Conservation (phyloP, 2,888 invertebrate genomes). For the Brachypterus glaber region DNA sequence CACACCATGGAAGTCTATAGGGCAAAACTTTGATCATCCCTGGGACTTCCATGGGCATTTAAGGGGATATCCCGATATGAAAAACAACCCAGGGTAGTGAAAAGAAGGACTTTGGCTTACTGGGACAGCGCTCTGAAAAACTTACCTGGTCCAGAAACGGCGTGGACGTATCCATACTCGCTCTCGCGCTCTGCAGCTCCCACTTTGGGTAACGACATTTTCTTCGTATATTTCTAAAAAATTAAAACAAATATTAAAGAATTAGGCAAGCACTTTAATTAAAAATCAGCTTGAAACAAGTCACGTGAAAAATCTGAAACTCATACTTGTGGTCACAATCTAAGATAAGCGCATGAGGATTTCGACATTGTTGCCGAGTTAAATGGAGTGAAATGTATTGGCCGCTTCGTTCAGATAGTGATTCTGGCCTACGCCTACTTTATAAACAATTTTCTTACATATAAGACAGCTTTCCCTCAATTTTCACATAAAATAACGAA, state of each 20-base stretch:
- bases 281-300: conserved; percentile 10
- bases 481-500: too few species aligned
- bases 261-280: conserved; percentile 4
- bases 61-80: too few species aligned
- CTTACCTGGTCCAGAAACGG: conserved; percentile 96
- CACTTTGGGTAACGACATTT: conserved; percentile 63
- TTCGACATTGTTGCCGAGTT: conserved; percentile 5
- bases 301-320: conserved; percentile 30
- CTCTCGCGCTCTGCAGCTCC: conserved; percentile 79
- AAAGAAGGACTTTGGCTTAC: too few species aligned
- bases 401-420: conserved; percentile 22
- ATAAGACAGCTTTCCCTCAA: too few species aligned
- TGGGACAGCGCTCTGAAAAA: too few species aligned
- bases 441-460: background rate
- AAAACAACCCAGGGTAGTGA: too few species aligned
- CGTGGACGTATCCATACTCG: conserved; percentile 88
- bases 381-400: conserved; percentile 10
- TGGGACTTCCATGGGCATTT: too few species aligned
- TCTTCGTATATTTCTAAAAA: conserved; percentile 29
- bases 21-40: too few species aligned
- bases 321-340: conserved; percentile 21
- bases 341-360: conserved; percentile 18
- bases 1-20: too few species aligned
- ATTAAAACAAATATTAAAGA: conserved; percentile 4
- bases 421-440: conserved; percentile 29